phyloP scores from a whole-genome alignment of 2,888 invertebrate species.

The Tenthredo notha region DNA sequence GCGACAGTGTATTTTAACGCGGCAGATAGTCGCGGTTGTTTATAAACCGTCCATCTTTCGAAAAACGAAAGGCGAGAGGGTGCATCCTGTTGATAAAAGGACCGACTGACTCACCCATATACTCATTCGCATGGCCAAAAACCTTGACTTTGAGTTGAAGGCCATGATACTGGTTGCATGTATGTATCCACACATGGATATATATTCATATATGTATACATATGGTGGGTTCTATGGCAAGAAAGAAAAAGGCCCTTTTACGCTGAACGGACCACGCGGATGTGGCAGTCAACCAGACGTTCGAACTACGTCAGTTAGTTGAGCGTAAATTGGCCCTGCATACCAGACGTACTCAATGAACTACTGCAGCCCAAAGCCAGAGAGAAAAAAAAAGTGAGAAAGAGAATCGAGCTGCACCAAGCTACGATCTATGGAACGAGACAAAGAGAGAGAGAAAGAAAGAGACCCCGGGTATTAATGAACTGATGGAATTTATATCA shows the following conservation, averaged over 20 bases:
- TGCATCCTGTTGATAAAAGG: conserved; percentile 54
- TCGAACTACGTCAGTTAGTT: conserved; percentile 53
- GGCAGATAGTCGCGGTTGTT: conserved; percentile 49
- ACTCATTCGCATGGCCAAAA: conserved; percentile 61
- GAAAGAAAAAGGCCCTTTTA: conserved; percentile 37
- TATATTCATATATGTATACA: neutral
- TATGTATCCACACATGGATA: neutral
- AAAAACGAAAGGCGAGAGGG: conserved; percentile 21
- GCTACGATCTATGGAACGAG: conserved; percentile 19
- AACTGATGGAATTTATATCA: conserved; percentile 59
- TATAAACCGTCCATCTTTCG: conserved; percentile 58
- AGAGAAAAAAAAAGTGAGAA: conserved; percentile 29
- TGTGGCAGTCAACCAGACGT: conserved; percentile 54
- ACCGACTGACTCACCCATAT: conserved; percentile 15
- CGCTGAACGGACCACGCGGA: conserved; percentile 13
- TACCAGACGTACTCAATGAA: conserved; percentile 75
- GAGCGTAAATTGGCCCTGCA: conserved; percentile 67
- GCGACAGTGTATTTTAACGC: no score
- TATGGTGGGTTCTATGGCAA: neutral
- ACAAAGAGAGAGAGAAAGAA: neutral
- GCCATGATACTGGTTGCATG: conserved; percentile 58
- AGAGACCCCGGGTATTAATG: conserved; percentile 62
- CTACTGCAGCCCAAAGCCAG: conserved; percentile 56
- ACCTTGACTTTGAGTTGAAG: conserved; percentile 69
- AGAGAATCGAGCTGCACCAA: conserved; percentile 47